A percentile compares a stretch with the other conserved stretches of the same genome.
Conservation (phyloP, 53 echinoderm and acorn worm species). For the Henricia sp. region DNA sequence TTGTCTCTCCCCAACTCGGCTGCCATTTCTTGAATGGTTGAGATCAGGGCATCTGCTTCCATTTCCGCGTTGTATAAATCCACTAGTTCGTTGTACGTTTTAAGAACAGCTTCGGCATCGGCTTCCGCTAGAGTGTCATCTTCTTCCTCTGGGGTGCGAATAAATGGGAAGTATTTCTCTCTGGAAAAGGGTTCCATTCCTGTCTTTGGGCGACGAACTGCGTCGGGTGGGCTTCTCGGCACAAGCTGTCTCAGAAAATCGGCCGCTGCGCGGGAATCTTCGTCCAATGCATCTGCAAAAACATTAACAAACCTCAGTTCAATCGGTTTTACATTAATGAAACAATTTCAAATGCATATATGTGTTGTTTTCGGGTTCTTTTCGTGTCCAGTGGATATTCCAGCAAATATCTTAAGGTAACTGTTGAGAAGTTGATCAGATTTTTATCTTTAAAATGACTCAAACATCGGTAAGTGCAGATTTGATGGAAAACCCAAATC, state of each 20-base stretch:
- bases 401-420: too few relatives aligned
- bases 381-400: too few relatives aligned
- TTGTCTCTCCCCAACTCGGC: constrained; percentile 31
- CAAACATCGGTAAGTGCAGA: too few relatives aligned
- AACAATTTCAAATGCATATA: too few relatives aligned
- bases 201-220: constrained; percentile 36
- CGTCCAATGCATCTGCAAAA: constrained; percentile 11
- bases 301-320: too few relatives aligned
- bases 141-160: too few relatives aligned
- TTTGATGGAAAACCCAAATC: too few relatives aligned
- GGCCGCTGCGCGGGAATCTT: constrained; percentile 3
- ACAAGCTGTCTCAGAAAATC: constrained; percentile 33
- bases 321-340: too few relatives aligned
- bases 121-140: constrained; percentile 1
- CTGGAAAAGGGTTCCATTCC: constrained; percentile 49
- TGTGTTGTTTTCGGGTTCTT: too few relatives aligned
- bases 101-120: not conserved
- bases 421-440: too few relatives aligned
- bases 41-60: constrained; percentile 27
- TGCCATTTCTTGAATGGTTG: constrained; percentile 39
- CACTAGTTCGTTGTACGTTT: constrained; percentile 39
- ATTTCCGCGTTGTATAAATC: constrained; percentile 22
- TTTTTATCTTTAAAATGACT: too few relatives aligned
- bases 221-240: constrained; percentile 40
- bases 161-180: constrained; percentile 53